Conservation (phyloP, 1,140 invertebrate species). For the Halyomorpha halys region DNA sequence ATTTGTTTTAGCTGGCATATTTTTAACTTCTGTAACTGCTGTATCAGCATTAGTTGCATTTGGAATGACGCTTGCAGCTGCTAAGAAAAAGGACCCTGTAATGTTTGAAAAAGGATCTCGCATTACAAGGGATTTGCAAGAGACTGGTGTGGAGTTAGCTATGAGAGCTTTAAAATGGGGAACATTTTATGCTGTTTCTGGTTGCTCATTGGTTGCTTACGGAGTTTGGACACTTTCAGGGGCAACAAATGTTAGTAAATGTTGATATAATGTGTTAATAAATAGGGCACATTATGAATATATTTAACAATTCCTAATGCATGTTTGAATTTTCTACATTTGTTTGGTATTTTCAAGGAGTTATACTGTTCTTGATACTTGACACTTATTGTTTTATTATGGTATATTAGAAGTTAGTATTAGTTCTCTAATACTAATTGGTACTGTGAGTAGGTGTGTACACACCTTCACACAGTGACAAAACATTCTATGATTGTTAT, state of each 20-base stretch:
- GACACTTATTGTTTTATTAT: too few relatives aligned
- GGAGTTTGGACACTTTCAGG: constrained; percentile 81
- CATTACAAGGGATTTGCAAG: constrained; percentile 50
- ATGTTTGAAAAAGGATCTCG: constrained; percentile 66
- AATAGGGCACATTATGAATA: too few relatives aligned
- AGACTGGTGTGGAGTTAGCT: constrained; percentile 67
- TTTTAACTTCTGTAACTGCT: constrained; percentile 64
- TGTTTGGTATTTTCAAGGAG: too few relatives aligned
- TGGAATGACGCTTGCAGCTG: constrained; percentile 58
- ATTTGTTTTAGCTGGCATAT: constrained; percentile 52
- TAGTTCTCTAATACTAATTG: too few relatives aligned
- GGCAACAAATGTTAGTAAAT: constrained; percentile 54
- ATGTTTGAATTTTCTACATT: too few relatives aligned
- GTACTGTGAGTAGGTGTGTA: too few relatives aligned
- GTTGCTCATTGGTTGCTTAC: constrained; percentile 70
- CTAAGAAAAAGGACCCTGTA: constrained; percentile 68
- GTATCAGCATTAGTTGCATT: constrained; percentile 73
- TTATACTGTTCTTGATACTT: too few relatives aligned
- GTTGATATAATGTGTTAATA: too few relatives aligned
- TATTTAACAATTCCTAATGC: too few relatives aligned
- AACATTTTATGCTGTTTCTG: constrained; percentile 70
- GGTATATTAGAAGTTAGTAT: too few relatives aligned
- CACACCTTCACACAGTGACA: too few relatives aligned
- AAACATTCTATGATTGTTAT: too few relatives aligned
- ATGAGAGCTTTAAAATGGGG: constrained; percentile 76